Evolutionary conservation across 2,797 vertebrate species (phyloP).

Genomic region (Champsocephalus gunnari): DNA sequence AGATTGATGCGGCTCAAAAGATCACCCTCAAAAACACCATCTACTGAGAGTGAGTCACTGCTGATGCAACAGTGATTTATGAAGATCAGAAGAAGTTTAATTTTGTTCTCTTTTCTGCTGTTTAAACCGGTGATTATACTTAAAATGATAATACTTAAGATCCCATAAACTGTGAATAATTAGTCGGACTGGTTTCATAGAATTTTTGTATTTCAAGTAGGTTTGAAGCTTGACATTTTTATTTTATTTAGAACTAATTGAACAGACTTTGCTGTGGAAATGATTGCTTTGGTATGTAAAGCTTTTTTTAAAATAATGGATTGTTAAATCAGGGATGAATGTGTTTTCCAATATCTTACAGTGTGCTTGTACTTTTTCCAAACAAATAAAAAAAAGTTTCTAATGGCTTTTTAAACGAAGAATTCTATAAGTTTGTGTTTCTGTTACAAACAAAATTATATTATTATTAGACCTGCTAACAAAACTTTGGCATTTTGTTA

Average conservation of each 20-base stretch:
- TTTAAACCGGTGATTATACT: conserved; percentile 32
- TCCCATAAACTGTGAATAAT: conserved; percentile 14
- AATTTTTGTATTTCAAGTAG: conserved; percentile 8
- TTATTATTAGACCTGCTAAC: neutral
- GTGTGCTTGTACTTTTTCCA: conserved; percentile 21
- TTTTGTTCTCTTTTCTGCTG: neutral
- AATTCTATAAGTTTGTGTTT: neutral
- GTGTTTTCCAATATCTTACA: conserved; percentile 13
- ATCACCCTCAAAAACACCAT: conserved; percentile 86
- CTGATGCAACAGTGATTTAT: conserved; percentile 6
- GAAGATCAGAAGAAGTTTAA: neutral
- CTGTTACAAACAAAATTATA: neutral
- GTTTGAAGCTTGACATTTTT: neutral
- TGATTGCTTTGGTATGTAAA: conserved; percentile 5
- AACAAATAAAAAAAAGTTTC: conserved; percentile 12
- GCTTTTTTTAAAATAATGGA: conserved; percentile 1
- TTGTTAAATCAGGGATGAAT: conserved; percentile 14
- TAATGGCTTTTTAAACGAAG: conserved; percentile 10
- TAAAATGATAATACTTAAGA: neutral
- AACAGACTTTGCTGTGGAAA: conserved; percentile 19
- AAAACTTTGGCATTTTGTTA: neutral
- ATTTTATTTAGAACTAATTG: conserved; percentile 14
- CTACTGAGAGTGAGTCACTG: conserved; percentile 70
- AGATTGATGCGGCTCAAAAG: conserved; percentile 80
- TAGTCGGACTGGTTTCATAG: neutral